These are phyloP conservation scores for Malacosoma neustria DNA, from an alignment of 2,888 invertebrate genomes.

Conservation along the genomic window DNA sequence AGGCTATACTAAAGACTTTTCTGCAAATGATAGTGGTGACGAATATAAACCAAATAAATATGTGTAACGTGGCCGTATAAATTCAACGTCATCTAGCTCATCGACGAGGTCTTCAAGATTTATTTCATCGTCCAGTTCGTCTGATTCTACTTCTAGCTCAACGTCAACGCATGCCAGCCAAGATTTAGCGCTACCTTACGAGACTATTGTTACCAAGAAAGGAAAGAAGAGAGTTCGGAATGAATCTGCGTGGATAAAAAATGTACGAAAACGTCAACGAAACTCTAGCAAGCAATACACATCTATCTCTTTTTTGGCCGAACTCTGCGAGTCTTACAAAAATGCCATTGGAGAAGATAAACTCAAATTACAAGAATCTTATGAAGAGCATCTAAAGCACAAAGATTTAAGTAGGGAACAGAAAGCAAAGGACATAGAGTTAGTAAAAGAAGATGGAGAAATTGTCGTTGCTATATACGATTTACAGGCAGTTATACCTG, in stretches of 20 bases:
- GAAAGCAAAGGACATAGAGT: too few relatives aligned
- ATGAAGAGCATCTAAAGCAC: too few relatives aligned
- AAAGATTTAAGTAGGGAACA: too few relatives aligned
- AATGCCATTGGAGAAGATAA: too few relatives aligned
- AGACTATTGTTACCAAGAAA: constrained; percentile 6
- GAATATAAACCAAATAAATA: constrained; percentile 5
- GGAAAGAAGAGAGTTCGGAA: constrained; percentile 8
- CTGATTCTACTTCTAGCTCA: constrained; percentile 3
- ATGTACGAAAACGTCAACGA: constrained; percentile 6
- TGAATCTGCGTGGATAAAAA: constrained; percentile 9
- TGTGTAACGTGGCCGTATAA: constrained; percentile 3
- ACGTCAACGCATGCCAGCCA: constrained; percentile 1
- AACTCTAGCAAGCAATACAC: constrained; percentile 8
- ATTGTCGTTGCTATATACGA: too few relatives aligned
- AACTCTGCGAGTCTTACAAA: too few relatives aligned
- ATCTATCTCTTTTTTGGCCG: too few relatives aligned
- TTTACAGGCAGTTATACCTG: too few relatives aligned
- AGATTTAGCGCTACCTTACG: background rate
- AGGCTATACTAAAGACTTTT: constrained; percentile 3
- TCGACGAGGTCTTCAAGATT: constrained; percentile 5
- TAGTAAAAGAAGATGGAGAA: too few relatives aligned
- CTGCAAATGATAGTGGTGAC: constrained; percentile 6
- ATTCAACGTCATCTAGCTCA: constrained; percentile 7
- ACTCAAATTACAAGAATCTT: too few relatives aligned
- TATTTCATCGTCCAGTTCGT: constrained; percentile 7